These are phyloP conservation scores for Cylindroiulus punctatus DNA, from an alignment of 2,888 invertebrate species.

Conservation along the genomic window DNA sequence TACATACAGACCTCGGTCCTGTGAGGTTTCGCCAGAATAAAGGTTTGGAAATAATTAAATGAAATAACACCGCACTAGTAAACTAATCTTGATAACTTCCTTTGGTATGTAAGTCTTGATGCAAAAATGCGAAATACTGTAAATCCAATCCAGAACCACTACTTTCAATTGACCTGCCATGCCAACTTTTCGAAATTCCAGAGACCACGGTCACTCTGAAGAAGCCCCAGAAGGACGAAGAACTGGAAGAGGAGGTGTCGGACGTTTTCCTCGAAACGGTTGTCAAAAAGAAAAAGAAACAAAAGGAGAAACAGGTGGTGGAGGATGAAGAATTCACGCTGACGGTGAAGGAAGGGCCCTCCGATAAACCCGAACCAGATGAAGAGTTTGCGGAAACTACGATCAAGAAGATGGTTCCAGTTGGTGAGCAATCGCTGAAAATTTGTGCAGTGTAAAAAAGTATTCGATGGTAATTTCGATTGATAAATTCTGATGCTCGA, in stretches of 20 bases:
- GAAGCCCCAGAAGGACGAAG: conserved; percentile 51
- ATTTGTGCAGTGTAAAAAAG: neutral
- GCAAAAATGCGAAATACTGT: neutral
- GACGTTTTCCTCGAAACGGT: conserved; percentile 56
- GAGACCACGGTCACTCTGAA: conserved; percentile 57
- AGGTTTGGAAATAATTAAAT: neutral
- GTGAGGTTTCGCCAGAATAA: neutral
- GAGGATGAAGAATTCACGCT: conserved; percentile 58
- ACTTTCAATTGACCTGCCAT: neutral
- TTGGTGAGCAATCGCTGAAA: neutral
- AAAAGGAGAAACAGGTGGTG: conserved; percentile 58
- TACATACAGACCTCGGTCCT: neutral
- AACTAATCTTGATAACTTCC: neutral
- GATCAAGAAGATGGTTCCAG: conserved; percentile 58
- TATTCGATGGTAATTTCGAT: neutral
- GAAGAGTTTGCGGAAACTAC: conserved; percentile 60
- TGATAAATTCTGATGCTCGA: neutral
- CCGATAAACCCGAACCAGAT: conserved; percentile 56
- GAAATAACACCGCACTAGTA: neutral
- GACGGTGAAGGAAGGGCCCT: conserved; percentile 55
- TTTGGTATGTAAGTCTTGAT: neutral
- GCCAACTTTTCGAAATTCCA: conserved; percentile 42
- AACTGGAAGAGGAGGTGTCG: conserved; percentile 25
- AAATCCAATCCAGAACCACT: neutral
- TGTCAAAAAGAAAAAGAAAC: conserved; percentile 59